Evolutionary conservation across 2,113 vertebrate genomes (phyloP), one percentile per base, ranked within the genome.

Genomic region (Maccullochella peelii): DNA sequence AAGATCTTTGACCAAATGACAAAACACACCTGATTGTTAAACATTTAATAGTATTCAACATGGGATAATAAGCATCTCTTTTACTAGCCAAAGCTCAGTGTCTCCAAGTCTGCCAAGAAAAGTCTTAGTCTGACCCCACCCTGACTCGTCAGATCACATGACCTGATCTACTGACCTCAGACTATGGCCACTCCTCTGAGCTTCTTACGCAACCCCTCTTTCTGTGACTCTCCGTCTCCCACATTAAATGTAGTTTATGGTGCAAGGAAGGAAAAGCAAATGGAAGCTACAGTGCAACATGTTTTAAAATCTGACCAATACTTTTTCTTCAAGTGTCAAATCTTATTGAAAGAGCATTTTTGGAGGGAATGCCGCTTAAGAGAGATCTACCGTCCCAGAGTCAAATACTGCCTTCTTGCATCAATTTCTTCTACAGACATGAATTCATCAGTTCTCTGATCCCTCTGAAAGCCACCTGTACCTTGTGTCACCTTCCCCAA

Each of bases 131-230:
- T 88, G 83, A 91, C 90, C 80, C 89, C 89, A 79, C 91, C 92
- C 92, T 84, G 88, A 91, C 87, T 83, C 25, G n/a, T 38, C 8
- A 14, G 70, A 80, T 86, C 92, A 94, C 80, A 50, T 89, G 92
- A 84, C 83, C 82, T 86, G 86, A 74, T 86, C 81, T 72, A 85
- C 82, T 93, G 91, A 93, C 92, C 89, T 91, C 87, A 91, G 55
- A 76, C 61, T 75, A 40, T 57, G 42, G 91, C 91, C 87, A 83
- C 89, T 91, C 88, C 88, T 90, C 47, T 27, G 83, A 89, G 84
- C 78, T 49, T 87, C 82, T 91, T 92, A 89, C 57, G 78, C 90
- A 92, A 91, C 63, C 67, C 23, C 27, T 69, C 68, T 82, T 82
- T 87, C 82, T 16, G 14, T 62, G 58, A 77, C 81, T 87, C 74